Evolutionary conservation across 2,113 vertebrate species (phyloP).

Genomic region (Channa argus): DNA sequence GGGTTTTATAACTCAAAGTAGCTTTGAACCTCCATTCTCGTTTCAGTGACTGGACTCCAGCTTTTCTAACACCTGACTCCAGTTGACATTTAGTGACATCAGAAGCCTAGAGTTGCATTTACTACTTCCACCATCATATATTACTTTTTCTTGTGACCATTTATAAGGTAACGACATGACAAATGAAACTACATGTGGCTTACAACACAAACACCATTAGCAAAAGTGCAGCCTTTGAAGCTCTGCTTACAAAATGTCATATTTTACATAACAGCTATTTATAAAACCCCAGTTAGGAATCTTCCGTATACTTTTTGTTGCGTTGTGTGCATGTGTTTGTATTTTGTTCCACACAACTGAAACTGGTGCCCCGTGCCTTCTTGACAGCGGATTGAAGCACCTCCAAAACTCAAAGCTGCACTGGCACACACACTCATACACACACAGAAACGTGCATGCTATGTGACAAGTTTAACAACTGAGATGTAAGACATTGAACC

Average conservation of each 20-base stretch:
- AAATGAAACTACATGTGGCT: neutral
- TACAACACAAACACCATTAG: neutral
- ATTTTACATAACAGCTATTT: slow-evolving; percentile 13
- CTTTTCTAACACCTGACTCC: too few relatives aligned
- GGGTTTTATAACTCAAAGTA: too few relatives aligned
- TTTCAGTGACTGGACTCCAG: too few relatives aligned
- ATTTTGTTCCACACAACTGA: neutral
- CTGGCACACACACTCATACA: neutral
- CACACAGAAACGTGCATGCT: slow-evolving; percentile 32
- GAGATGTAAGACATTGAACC: slow-evolving; percentile 25
- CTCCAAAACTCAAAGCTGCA: neutral
- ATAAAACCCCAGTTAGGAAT: slow-evolving; percentile 2
- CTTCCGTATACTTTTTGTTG: too few relatives aligned
- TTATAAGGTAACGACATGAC: neutral
- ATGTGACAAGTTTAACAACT: slow-evolving; percentile 12
- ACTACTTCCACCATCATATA: too few relatives aligned
- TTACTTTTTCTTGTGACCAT: too few relatives aligned
- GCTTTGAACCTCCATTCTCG: too few relatives aligned
- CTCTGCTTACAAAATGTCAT: slow-evolving; percentile 1
- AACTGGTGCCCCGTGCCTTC: neutral
- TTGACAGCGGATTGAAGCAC: slow-evolving; percentile 11
- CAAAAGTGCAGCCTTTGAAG: neutral
- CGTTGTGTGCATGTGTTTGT: neutral
- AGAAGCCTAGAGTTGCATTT: too few relatives aligned
- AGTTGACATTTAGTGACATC: too few relatives aligned